Evolutionary conservation across 2,888 invertebrate species (phyloP), one percentile per base, ranked within the genome.

Genomic region (Hydrotaea diabolus): DNA sequence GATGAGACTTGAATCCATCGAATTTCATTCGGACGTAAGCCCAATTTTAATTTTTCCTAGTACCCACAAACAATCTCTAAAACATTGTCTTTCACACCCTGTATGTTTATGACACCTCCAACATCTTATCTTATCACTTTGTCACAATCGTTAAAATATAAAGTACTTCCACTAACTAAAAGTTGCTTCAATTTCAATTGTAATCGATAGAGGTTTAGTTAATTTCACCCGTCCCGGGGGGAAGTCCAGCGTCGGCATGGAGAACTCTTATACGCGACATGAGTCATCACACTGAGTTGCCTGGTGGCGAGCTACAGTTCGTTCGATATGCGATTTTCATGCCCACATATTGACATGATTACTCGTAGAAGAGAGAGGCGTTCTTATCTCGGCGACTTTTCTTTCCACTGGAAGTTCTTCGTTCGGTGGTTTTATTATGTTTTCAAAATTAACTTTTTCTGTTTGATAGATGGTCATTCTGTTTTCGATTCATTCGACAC

Each of bases 391-490:
- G 46, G 0, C 17, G 23, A 13, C 46, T 8, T 69, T 66, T 69
- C 69, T 46, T 66, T 46, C 69, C 69, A 69, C 23, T 69, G 69
- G 69, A 69, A 69, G 43, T 69, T 46, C 31, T 31, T 4, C 31
- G 7, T 31, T 31, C 31, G 3, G 7, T 7, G 2, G 31, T 31
- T 31, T 31, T 7, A 4, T n/a, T 39, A 8, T 43, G 21, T 23
- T 69, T 69, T 69, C 46, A 69, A 46, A 43, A 43, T 46, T 46
- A 69, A 69, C 39, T 43, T 43, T 43, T 43, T 66, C 66, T 13
- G 7, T 15, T 69, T 69, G 69, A 69, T 69, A 69, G 21, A 46
- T 69, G 39, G 66, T 11, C 7, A 15, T 69, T 43, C 21, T 19
- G 43, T 43, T 3, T 64, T 64, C 43, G 46, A 69, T 69, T 23